Base-by-base conservation (phyloP, 2,888 invertebrate genomes). In the Clusia tigrina region DNA sequence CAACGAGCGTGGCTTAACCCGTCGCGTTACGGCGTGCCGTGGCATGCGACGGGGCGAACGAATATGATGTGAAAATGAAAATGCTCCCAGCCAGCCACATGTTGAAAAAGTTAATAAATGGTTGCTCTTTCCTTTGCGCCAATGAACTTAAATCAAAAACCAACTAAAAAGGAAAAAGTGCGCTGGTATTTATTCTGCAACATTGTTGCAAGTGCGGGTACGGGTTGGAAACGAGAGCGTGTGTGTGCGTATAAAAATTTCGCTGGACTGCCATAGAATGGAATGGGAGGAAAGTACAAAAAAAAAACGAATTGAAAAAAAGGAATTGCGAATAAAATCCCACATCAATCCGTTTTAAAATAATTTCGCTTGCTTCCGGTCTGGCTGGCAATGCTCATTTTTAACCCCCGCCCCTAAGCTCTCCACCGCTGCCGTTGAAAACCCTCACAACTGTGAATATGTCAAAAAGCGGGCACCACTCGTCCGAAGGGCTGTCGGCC, bases 281-380 rank as follows among this genome's bases (percentile, higher is more conserved):
- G 10, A 48, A 48, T 48, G 22, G 15, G 18, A 18, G n/a, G 55
- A 64, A 64, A 63, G 54, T 58, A 46, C 62, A 60, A 54, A 46
- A 52, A 62, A 55, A 37, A 52, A 12, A 20, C n/a, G n/a, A 48
- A 48, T 10, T 25, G 17, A 26, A 53, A 32, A 60, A 60, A 54
- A n/a, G n/a, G n/a, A n/a, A n/a, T n/a, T 48, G 18, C n/a, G 17
- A 51, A 18, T 32, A 15, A 64, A 60, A 60, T 53, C 48, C 42
- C 48, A 65, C 69, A 67, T 70, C 69, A 67, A 65, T 72, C 66
- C 73, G 73, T 73, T 74, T 76, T 73, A 70, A 76, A 74, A 76
- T 73, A 75, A 76, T 75, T 74, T 76, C 68, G 54, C 67, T 67
- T 52, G 65, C 68, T 76, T 76, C 74, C 74, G 71, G 67, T 71